phyloP scores from a whole-genome alignment of 35 echinoderm and acorn worm species.

The Chiridota heheva region DNA sequence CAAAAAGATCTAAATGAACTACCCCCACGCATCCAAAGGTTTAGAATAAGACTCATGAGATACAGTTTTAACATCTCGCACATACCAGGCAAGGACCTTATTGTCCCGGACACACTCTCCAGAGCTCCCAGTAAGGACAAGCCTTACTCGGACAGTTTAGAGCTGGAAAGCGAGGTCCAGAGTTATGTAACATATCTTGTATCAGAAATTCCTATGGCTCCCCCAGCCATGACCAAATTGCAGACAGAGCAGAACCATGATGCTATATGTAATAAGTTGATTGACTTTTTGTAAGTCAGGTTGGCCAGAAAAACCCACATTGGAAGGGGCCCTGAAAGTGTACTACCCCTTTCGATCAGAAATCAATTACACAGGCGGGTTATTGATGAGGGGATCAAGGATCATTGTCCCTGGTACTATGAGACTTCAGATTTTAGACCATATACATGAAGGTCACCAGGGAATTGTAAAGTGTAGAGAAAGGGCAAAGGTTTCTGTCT shows the following conservation, averaged over 20 bases:
- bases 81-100: conserved; percentile 18
- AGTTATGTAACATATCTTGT: not conserved
- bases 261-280: conserved; percentile 1
- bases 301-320: conserved; percentile 4
- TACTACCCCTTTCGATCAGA: conserved; percentile 1
- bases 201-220: not conserved
- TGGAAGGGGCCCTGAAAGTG: not conserved
- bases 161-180: not conserved
- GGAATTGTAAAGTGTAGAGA: conserved; percentile 34
- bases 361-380: not conserved
- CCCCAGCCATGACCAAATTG: not conserved
- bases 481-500: not conserved
- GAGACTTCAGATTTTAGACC: conserved; percentile 10
- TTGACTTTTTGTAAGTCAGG: conserved; percentile 2
- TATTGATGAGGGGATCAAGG: conserved; percentile 8
- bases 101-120: conserved; percentile 4
- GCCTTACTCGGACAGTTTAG: not conserved
- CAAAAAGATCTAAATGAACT: conserved; percentile 31
- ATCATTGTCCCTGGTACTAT: not conserved
- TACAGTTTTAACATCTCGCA: conserved; percentile 19
- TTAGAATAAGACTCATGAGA: conserved; percentile 48
- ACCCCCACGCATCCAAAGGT: conserved; percentile 35
- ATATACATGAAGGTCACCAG: conserved; percentile 28
- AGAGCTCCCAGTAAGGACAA: not conserved
- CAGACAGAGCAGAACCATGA: not conserved